phyloP scores from a whole-genome alignment of 2,888 invertebrate species.

The Chymomyza caudatula region DNA sequence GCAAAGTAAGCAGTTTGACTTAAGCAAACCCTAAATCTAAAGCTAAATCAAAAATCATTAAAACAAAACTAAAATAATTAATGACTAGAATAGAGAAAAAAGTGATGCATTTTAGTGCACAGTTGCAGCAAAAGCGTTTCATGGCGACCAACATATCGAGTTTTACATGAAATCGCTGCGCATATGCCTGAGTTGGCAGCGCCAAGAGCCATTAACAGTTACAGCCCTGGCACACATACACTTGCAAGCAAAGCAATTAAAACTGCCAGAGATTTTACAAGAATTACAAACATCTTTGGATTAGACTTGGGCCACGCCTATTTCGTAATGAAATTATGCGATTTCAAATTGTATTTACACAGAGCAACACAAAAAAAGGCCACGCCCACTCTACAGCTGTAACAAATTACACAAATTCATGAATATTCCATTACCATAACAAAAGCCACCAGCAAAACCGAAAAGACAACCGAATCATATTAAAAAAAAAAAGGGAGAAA shows the following conservation, averaged over 20 bases:
- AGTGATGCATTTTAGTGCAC: neutral
- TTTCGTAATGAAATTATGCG: neutral
- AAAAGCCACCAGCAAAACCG: constrained; percentile 13
- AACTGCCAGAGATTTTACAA: neutral
- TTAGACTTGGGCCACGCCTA: neutral
- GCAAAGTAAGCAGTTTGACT: constrained; percentile 8
- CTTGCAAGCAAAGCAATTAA: neutral
- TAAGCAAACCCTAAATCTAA: neutral
- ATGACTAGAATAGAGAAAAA: neutral
- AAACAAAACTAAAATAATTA: neutral
- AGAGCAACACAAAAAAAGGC: constrained; percentile 1
- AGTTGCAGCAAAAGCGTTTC: neutral
- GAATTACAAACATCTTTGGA: neutral
- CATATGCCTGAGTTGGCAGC: neutral
- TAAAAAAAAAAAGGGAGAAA: constrained; percentile 11
- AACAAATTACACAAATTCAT: constrained; percentile 42
- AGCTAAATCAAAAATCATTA: constrained; percentile 12
- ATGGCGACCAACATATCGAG: too few species aligned
- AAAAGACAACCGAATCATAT: constrained; percentile 12
- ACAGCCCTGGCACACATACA: neutral
- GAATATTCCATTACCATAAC: constrained; percentile 58
- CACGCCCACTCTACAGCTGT: constrained; percentile 8
- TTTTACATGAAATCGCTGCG: too few species aligned
- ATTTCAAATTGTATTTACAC: neutral
- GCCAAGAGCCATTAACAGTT: neutral